Conservation (phyloP, 2,797 vertebrate genomes). For the Neomorphus geoffroyi region DNA sequence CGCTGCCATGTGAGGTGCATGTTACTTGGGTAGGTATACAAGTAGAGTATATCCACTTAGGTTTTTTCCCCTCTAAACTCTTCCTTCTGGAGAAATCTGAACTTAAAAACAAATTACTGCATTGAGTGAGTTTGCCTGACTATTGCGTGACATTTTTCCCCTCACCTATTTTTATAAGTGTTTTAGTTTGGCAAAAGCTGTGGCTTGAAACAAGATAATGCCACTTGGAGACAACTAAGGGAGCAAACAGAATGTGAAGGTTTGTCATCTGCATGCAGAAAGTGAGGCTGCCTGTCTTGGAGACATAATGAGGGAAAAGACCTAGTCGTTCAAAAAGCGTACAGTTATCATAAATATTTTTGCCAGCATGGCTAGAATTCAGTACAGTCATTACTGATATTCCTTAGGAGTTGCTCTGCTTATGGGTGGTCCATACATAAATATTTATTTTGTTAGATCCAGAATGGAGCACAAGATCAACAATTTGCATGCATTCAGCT, state of each 20-base stretch:
- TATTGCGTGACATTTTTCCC: background rate
- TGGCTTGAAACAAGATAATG: background rate
- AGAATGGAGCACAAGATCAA: slow-evolving; percentile 40
- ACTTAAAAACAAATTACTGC: background rate
- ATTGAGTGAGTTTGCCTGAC: background rate
- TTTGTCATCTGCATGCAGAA: slow-evolving; percentile 40
- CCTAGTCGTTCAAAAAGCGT: background rate
- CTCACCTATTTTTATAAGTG: background rate
- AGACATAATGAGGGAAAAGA: background rate
- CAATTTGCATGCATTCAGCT: background rate
- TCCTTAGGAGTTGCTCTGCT: slow-evolving; percentile 43
- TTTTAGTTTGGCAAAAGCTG: fast-evolving
- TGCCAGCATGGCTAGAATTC: slow-evolving; percentile 16
- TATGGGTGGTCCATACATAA: slow-evolving; percentile 69
- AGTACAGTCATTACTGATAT: slow-evolving; percentile 42
- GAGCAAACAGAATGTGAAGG: background rate
- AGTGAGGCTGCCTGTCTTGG: background rate
- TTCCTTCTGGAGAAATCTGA: background rate
- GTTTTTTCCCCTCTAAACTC: background rate
- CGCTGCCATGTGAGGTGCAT: background rate
- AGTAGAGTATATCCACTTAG: fast-evolving
- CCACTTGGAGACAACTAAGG: background rate
- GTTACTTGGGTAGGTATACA: background rate
- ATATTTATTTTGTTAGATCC: slow-evolving; percentile 73
- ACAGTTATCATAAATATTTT: slow-evolving; percentile 65